Percentiles rank a stretch among this genome's conserved stretches.
phyloP scores from a whole-genome alignment of 2,888 invertebrate genomes.

The Phyllotreta cruciferae region DNA sequence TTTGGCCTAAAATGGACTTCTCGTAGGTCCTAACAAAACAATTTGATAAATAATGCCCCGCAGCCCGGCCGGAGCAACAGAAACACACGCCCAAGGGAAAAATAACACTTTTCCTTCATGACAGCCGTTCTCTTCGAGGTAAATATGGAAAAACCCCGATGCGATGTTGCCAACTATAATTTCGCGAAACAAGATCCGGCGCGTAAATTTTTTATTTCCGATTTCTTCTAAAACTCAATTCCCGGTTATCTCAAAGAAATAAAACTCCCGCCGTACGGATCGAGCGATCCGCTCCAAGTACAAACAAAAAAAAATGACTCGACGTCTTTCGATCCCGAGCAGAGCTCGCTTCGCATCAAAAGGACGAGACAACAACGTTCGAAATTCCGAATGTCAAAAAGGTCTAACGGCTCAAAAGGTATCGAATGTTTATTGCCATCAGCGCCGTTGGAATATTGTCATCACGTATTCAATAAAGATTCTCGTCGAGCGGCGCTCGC shows the following conservation, averaged over 20 bases:
- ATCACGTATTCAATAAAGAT: constrained; percentile 57
- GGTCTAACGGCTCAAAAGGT: constrained; percentile 24
- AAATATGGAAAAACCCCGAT: neutral
- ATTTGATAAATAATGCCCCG: constrained; percentile 15
- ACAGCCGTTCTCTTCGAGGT: constrained; percentile 4
- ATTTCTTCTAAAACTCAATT: constrained; percentile 1
- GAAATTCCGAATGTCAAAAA: constrained; percentile 19
- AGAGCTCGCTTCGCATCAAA: neutral
- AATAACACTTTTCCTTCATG: constrained; percentile 17
- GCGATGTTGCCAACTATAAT: neutral
- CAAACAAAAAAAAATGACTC: constrained; percentile 6
- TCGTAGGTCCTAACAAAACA: constrained; percentile 14
- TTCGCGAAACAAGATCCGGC: neutral
- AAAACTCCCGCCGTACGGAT: too few relatives aligned
- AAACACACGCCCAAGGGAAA: constrained; percentile 2
- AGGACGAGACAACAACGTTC: constrained; percentile 12
- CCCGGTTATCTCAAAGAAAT: too few relatives aligned
- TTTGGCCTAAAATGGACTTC: constrained; percentile 8
- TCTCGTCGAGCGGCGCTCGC: constrained; percentile 50
- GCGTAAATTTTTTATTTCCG: neutral
- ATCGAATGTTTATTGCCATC: constrained; percentile 44
- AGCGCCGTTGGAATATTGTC: constrained; percentile 52
- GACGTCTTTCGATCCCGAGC: neutral
- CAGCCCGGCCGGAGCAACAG: neutral
- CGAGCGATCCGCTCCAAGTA: neutral